These are phyloP conservation scores for Blera fallax DNA, from an alignment of 2,888 invertebrate species.

Conservation along the genomic window DNA sequence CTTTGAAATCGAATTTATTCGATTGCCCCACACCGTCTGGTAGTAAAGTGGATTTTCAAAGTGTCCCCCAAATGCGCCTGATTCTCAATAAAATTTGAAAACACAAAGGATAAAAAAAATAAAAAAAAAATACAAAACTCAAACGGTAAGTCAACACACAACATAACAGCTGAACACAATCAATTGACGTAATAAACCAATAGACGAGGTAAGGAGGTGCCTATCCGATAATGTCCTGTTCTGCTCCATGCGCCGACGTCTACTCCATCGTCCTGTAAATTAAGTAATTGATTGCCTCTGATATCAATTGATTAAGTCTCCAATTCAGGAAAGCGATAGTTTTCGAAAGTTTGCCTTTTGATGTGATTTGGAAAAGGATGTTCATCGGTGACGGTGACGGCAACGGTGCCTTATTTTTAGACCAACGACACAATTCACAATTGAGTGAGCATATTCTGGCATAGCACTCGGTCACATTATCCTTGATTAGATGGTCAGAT, in stretches of 20 bases:
- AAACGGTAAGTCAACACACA: too few species aligned
- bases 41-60: neutral
- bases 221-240: neutral
- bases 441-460: neutral
- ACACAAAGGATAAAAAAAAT: neutral
- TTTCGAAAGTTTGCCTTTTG: neutral
- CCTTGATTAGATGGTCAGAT: neutral
- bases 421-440: neutral
- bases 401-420: neutral
- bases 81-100: neutral
- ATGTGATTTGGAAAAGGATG: neutral
- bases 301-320: conserved; percentile 5
- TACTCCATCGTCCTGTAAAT: neutral
- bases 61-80: neutral
- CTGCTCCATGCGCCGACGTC: neutral
- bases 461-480: neutral
- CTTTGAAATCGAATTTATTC: conserved; percentile 5
- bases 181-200: conserved; percentile 9
- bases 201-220: neutral
- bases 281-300: conserved; percentile 22
- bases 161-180: conserved; percentile 17
- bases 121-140: neutral
- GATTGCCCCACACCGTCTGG: neutral
- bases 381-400: too few species aligned
- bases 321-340: neutral